These are phyloP conservation scores for Anagrus nilaparvatae DNA, from an alignment of 1,140 invertebrate species.

Conservation along the genomic window DNA sequence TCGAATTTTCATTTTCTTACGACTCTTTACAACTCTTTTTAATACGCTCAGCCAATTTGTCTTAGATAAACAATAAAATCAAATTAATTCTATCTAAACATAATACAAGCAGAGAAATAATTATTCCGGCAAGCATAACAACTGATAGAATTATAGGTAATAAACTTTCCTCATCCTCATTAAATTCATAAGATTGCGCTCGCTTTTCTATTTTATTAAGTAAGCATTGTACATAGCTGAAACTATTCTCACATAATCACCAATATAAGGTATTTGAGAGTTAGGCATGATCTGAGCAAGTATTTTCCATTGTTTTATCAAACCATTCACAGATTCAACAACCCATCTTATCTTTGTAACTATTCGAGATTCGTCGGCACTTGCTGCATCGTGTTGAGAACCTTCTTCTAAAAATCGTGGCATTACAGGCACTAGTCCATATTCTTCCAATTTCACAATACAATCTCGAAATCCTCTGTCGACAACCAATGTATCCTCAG, in stretches of 20 bases:
- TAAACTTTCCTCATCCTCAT: too few species aligned
- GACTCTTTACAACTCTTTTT: too few species aligned
- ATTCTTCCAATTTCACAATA: slow-evolving; percentile 1
- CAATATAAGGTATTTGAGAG: slow-evolving; percentile 2
- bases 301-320: slow-evolving; percentile 1
- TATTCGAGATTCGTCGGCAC: not conserved
- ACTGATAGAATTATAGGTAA: too few species aligned
- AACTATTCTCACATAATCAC: not conserved
- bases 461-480: slow-evolving; percentile 8
- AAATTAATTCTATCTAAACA: too few species aligned
- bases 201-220: too few species aligned
- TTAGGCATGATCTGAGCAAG: not conserved
- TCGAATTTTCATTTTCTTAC: too few species aligned
- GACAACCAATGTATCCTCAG: not conserved
- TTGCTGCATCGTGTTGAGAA: not conserved
- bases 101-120: too few species aligned
- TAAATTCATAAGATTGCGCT: too few species aligned
- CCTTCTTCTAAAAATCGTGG: slow-evolving; percentile 1
- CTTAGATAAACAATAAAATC: too few species aligned
- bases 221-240: slow-evolving; percentile 4
- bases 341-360: slow-evolving; percentile 1
- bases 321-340: not conserved
- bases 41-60: too few species aligned
- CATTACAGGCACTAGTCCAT: not conserved
- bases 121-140: too few species aligned